These are phyloP conservation scores for Gymnarchus niloticus DNA, from an alignment of 2,113 vertebrate species.

Conservation along the genomic window DNA sequence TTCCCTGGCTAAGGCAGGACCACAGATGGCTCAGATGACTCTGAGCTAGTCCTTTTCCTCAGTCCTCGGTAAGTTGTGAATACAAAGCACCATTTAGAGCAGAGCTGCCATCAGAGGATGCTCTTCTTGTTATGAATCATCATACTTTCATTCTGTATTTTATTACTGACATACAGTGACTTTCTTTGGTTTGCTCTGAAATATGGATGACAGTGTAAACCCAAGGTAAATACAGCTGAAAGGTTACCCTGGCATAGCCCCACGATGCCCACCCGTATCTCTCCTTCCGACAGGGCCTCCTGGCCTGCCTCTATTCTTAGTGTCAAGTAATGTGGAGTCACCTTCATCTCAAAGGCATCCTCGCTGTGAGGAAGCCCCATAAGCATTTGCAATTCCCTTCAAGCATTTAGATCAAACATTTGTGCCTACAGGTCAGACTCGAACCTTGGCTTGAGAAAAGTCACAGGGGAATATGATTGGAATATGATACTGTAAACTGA, in stretches of 20 bases:
- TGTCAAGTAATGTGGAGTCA: background rate
- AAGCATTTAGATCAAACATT: constrained; percentile 48
- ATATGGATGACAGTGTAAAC: background rate
- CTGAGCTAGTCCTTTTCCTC: background rate
- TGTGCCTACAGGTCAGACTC: constrained; percentile 38
- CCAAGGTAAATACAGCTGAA: background rate
- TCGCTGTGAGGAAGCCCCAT: background rate
- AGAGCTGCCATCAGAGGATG: background rate
- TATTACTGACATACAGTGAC: background rate
- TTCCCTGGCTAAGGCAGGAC: background rate
- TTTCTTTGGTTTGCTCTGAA: background rate
- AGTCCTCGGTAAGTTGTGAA: background rate
- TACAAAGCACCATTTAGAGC: background rate
- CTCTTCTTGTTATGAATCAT: background rate
- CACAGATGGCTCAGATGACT: background rate
- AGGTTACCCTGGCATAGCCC: background rate
- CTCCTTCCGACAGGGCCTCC: background rate
- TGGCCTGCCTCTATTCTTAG: background rate
- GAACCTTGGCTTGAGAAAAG: constrained; percentile 40
- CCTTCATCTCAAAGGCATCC: background rate
- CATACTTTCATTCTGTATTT: background rate
- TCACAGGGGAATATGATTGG: constrained; percentile 25
- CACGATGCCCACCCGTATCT: background rate
- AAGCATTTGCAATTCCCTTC: constrained; percentile 49
- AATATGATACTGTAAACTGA: background rate